Conservation (phyloP, 2,797 vertebrate species). For the Semotilus atromaculatus region DNA sequence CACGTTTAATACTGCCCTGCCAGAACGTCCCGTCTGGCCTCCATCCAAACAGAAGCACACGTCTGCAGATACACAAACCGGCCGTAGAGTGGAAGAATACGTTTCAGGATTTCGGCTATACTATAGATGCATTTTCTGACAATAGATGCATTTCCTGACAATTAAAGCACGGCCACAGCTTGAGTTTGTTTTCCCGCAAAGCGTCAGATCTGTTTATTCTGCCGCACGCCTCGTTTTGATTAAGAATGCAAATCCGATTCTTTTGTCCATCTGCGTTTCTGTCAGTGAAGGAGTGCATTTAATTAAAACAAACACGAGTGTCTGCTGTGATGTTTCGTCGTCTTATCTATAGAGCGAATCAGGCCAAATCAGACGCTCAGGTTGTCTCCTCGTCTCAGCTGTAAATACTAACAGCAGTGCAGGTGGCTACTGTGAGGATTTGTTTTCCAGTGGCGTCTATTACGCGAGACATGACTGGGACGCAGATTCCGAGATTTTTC, state of each 20-base stretch:
- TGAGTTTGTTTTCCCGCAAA: slow-evolving; percentile 57
- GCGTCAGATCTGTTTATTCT: slow-evolving; percentile 66
- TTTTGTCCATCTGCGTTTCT: slow-evolving; percentile 73
- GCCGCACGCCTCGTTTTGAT: slow-evolving; percentile 71
- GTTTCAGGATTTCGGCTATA: neutral
- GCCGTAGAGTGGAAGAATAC: neutral
- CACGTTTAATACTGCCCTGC: slow-evolving; percentile 4
- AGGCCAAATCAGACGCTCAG: slow-evolving; percentile 49
- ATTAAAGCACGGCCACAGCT: slow-evolving; percentile 40
- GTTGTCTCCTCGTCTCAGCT: slow-evolving; percentile 48
- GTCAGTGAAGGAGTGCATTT: slow-evolving; percentile 60
- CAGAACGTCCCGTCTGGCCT: neutral
- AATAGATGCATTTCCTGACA: slow-evolving; percentile 29
- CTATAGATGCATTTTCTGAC: slow-evolving; percentile 29
- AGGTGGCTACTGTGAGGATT: slow-evolving; percentile 53
- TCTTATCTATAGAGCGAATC: slow-evolving; percentile 50
- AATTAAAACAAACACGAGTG: slow-evolving; percentile 65
- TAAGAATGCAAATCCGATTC: slow-evolving; percentile 73
- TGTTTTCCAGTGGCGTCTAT: slow-evolving; percentile 59
- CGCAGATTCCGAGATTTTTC: slow-evolving; percentile 54
- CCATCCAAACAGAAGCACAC: slow-evolving; percentile 11
- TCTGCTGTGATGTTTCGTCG: slow-evolving; percentile 53
- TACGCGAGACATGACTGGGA: slow-evolving; percentile 61
- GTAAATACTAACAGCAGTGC: slow-evolving; percentile 60
- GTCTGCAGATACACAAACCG: neutral